Evolutionary conservation across 2,113 vertebrate species (phyloP).

Genomic region (Scomber colias): DNA sequence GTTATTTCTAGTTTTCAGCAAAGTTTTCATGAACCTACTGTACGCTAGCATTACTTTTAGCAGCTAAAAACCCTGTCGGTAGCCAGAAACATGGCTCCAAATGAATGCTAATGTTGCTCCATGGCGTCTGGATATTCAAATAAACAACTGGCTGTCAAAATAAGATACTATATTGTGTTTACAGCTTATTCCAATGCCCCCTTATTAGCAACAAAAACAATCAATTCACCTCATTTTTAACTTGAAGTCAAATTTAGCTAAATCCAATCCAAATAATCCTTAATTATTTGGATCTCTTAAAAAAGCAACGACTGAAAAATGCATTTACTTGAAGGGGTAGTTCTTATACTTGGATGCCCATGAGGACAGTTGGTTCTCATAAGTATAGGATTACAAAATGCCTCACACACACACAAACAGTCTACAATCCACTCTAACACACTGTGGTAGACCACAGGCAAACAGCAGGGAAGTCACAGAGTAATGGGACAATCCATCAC

Average conservation of each 20-base stretch:
- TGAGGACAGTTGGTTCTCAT: conserved; percentile 4
- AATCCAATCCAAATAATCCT: neutral
- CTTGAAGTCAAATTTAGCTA: neutral
- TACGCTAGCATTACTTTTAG: neutral
- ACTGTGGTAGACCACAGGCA: conserved; percentile 67
- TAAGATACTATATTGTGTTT: too few species aligned
- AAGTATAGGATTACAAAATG: neutral
- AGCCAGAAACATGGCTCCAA: too few species aligned
- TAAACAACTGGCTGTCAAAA: too few species aligned
- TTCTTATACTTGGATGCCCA: neutral
- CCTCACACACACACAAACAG: conserved; percentile 26
- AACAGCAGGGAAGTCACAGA: conserved; percentile 73
- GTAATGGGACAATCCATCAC: conserved; percentile 83
- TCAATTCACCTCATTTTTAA: too few species aligned
- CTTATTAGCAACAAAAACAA: too few species aligned
- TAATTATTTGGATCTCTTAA: too few species aligned
- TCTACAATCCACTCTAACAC: conserved; percentile 58
- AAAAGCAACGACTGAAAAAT: too few species aligned
- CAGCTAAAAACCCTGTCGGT: neutral
- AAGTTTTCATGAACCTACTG: too few species aligned
- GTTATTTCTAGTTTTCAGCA: too few species aligned
- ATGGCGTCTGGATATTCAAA: too few species aligned
- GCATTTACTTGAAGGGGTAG: neutral
- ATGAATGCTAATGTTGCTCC: too few species aligned
- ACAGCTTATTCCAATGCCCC: too few species aligned